Evolutionary conservation across 2,888 invertebrate species (phyloP).

Genomic region (Celastrina argiolus): DNA sequence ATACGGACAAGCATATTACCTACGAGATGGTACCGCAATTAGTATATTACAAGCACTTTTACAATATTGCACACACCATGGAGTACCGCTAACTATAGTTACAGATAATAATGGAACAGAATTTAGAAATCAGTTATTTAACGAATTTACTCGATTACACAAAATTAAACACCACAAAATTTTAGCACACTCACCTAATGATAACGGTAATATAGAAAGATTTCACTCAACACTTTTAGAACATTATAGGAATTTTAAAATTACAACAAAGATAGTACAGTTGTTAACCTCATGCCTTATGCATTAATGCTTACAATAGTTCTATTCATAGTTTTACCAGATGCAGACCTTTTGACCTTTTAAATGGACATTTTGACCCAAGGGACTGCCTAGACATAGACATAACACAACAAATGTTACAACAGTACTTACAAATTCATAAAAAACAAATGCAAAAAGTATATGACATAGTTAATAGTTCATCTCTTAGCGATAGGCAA

Average conservation of each 20-base stretch:
- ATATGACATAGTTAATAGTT: too few relatives aligned
- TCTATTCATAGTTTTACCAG: too few relatives aligned
- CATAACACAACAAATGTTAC: slow-evolving; percentile 26
- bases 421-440: slow-evolving; percentile 26
- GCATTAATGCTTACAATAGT: slow-evolving; percentile 35
- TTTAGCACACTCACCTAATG: too few relatives aligned
- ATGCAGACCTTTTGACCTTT: too few relatives aligned
- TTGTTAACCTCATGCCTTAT: slow-evolving; percentile 25
- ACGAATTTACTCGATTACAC: too few relatives aligned
- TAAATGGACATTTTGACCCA: too few relatives aligned
- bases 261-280: slow-evolving; percentile 25
- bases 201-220: too few relatives aligned
- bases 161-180: too few relatives aligned
- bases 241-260: slow-evolving; percentile 29
- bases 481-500: too few relatives aligned
- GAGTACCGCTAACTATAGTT: slow-evolving; percentile 31
- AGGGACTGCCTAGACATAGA: slow-evolving; percentile 29
- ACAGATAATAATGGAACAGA: slow-evolving; percentile 34
- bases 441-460: slow-evolving; percentile 22
- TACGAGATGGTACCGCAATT: slow-evolving; percentile 25
- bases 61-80: slow-evolving; percentile 34
- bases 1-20: too few relatives aligned
- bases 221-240: slow-evolving; percentile 28
- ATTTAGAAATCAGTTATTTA: too few relatives aligned
- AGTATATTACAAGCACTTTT: slow-evolving; percentile 28